Evolutionary conservation across 2,113 vertebrate species (phyloP), one percentile per base, ranked within the genome.

Genomic region (Cromileptes altivelis): DNA sequence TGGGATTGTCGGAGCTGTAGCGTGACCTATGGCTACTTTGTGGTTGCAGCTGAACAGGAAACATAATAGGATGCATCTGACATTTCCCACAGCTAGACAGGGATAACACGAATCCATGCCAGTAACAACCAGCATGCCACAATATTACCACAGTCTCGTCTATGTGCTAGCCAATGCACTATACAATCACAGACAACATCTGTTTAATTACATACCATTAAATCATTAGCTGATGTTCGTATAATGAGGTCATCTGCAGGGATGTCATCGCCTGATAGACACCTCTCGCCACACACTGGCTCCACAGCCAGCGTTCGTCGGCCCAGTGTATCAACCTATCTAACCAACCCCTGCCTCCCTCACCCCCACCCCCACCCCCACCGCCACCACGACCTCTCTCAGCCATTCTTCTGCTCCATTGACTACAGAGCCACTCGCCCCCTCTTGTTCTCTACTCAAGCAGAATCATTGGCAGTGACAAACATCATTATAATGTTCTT

Each of bases 341-440:
- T 56, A 58, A 77, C 77, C 60, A 78, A 58, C n/a, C 23, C 33
- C 45, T 1, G 2, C 47, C 56, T 17, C 63, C 47, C 14, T 40
- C 81, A 4, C 37, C 18, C 4, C 37, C 70, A 30, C 68, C 42
- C 1, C 25, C 55, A 6, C 17, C 6, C 33, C 1, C 69, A 68
- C 27, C 60, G 60, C 63, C 73, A 63, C 75, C 68, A 47, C 84
- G 61, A 73, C 82, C 78, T 86, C 89, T 71, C 76, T 88, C 80
- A 87, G 83, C 81, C 78, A 85, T 90, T 90, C 88, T 93, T 94
- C 93, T 88, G 92, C 92, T 93, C 86, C 88, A 84, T 77, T 92
- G 92, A 87, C 73, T 73, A 13, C 62, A 79, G 63, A 91, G 82
- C 75, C 79, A 86, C 76, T 82, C 70, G 63, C 6, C 69, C 84